A percentile compares a stretch with the other conserved stretches of the same genome.
Conservation (phyloP, 1,140 invertebrate genomes). For the Bombyx mandarina region DNA sequence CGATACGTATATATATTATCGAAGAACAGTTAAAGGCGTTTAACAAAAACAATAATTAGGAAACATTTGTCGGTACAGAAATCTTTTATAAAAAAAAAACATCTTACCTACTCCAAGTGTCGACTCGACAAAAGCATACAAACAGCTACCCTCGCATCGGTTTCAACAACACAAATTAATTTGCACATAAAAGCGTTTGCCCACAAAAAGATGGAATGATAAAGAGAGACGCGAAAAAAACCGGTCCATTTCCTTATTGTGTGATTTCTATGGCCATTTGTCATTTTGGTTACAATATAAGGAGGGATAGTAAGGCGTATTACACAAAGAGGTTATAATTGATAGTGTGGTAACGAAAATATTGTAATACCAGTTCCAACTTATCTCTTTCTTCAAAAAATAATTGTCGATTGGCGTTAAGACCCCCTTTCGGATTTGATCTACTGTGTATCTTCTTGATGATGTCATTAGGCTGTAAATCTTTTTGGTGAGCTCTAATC, state of each 20-base stretch:
- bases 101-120: neutral
- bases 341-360: neutral
- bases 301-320: neutral
- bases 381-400: neutral
- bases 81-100: neutral
- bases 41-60: too few species aligned
- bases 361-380: neutral
- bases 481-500: too few species aligned
- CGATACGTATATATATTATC: too few species aligned
- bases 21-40: too few species aligned
- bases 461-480: too few species aligned
- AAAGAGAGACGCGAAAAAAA: conserved; percentile 8
- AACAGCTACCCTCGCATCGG: neutral
- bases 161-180: conserved; percentile 4
- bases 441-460: too few species aligned
- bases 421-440: too few species aligned
- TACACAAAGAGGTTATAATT: neutral
- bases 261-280: conserved; percentile 26
- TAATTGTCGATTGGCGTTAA: neutral
- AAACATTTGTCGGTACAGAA: neutral
- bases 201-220: conserved; percentile 1
- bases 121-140: neutral
- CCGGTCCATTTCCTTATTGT: conserved; percentile 25
- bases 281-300: conserved; percentile 10
- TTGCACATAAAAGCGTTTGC: conserved; percentile 3